Base-by-base conservation (phyloP, 2,888 invertebrate genomes). In the Dendrolimus houi region DNA sequence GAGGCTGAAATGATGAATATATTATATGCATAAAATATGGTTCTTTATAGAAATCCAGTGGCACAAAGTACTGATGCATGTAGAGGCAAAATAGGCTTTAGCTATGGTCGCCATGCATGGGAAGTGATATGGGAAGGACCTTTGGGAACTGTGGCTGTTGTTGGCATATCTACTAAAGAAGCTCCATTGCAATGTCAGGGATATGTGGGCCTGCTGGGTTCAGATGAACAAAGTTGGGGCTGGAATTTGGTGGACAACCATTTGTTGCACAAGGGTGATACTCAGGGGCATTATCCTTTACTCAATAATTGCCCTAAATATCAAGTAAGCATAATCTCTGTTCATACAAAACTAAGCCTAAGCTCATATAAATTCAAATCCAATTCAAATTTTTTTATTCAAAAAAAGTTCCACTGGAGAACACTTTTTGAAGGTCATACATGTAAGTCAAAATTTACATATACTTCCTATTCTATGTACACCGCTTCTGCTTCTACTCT, bases 241-340 rank as follows among this genome's bases (percentile, higher is more conserved):
- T 99, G 99, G 99, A 99, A 99, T 92, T 92, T 99, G 70, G 99
- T 99, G 56, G 99, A 99, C 89, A 99, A 99, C 92, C 95, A 97
- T 88, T 93, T 99, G 68, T 91, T 99, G 70, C 99, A 99, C 83
- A 98, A 98, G 92, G 99, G 99, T 57, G 96, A 98, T 85, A 95
- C 96, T 64, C 96, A 97, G 87, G 98, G 98, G 64, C 97, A 96
- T 79, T 99, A 97, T 91, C 98, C 99, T 53, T 89, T 96, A 62
- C 91, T 98, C 62, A 99, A 97, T 86, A 99, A 99, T 91, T 97
- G 98, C 67, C 98, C 98, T 56, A 98, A 98, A 91, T 99, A 99
- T 92, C 98, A 98, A 93, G 98, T 97, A 87, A 77, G 71, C 3
- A 29, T 29, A 29, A 29, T 29, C 29, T 6, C 29, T 6, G 29